A percentile compares a stretch with the other conserved stretches of the same genome.
Conservation (phyloP, 1,140 invertebrate genomes). For the Dendroctonus valens region DNA sequence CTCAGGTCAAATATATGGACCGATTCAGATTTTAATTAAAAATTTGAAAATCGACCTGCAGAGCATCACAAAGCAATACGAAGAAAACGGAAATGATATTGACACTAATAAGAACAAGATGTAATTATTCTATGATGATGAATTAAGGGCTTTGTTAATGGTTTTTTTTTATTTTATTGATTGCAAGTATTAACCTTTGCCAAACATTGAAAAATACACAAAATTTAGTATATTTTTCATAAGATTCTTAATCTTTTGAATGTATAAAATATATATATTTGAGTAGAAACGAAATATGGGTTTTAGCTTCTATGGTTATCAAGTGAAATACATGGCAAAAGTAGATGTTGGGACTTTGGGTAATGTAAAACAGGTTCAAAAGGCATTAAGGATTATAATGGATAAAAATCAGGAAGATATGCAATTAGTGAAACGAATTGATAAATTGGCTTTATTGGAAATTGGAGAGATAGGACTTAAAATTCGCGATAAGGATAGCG, state of each 20-base stretch:
- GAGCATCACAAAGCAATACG: constrained; percentile 20
- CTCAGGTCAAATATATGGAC: constrained; percentile 22
- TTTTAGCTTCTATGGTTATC: constrained; percentile 47
- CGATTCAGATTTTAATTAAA: constrained; percentile 18
- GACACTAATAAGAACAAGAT: neutral
- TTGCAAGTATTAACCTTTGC: neutral
- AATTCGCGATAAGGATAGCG: constrained; percentile 48
- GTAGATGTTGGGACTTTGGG: constrained; percentile 52
- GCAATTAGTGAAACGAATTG: constrained; percentile 37
- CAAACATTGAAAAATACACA: neutral
- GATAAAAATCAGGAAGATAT: constrained; percentile 5
- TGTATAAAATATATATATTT: neutral
- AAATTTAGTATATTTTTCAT: neutral
- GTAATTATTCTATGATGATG: constrained; percentile 2
- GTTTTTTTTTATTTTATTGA: neutral
- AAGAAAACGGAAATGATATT: constrained; percentile 17
- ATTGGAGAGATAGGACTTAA: constrained; percentile 57
- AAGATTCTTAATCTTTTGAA: neutral
- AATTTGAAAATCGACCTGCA: constrained; percentile 28
- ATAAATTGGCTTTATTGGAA: constrained; percentile 53
- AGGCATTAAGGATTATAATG: constrained; percentile 51
- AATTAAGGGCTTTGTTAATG: no score
- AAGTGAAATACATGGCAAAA: constrained; percentile 53
- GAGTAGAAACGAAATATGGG: neutral
- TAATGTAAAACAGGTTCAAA: constrained; percentile 59